Conservation (phyloP, 35 echinoderm and acorn worm species). For the Heliocidaris tuberculata region DNA sequence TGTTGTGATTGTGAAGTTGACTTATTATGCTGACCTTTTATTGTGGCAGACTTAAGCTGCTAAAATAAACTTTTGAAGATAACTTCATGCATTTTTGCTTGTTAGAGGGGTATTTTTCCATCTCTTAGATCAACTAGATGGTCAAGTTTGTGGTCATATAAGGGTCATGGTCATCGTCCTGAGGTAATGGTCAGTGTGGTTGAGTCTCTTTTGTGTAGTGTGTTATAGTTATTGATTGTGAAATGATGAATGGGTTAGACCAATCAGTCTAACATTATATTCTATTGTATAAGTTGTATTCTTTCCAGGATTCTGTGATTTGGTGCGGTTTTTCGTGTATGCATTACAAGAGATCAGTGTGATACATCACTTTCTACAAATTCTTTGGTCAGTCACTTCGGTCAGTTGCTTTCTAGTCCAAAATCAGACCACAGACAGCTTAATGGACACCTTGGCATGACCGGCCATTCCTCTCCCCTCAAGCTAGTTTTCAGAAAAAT, state of each 20-base stretch:
- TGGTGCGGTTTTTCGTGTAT: neutral
- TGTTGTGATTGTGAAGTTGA: neutral
- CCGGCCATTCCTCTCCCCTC: neutral
- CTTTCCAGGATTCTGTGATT: neutral
- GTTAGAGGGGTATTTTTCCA: neutral
- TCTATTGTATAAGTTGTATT: neutral
- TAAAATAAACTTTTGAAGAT: conserved; percentile 19
- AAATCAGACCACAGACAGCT: neutral
- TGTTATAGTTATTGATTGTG: neutral
- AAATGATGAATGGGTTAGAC: neutral
- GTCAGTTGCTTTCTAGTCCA: neutral
- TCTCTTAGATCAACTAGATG: neutral
- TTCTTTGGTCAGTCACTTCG: neutral
- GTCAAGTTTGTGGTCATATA: neutral
- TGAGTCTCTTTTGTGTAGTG: neutral
- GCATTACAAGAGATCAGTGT: neutral
- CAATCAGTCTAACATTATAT: neutral
- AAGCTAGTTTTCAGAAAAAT: neutral
- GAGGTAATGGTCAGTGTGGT: neutral
- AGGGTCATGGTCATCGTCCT: neutral
- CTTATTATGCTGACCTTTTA: conserved; percentile 4
- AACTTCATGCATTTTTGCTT: neutral
- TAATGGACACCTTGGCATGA: neutral
- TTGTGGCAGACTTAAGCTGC: neutral
- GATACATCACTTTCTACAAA: neutral